Conservation (phyloP, 2,113 vertebrate genomes). For the Dryoscopus gambensis region DNA sequence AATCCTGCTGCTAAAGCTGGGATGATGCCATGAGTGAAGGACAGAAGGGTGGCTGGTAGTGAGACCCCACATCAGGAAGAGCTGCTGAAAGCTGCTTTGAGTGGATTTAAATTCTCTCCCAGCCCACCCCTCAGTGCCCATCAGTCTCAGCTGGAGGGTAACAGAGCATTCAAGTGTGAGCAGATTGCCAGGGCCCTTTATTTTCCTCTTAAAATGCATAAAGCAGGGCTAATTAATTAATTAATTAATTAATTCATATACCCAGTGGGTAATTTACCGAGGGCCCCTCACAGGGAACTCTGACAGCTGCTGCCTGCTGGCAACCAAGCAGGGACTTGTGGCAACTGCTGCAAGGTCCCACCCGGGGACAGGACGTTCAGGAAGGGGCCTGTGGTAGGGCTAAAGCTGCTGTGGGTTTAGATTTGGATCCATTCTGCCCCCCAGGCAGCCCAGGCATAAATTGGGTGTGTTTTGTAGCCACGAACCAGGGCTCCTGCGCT, state of each 20-base stretch:
- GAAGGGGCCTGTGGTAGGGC: neutral
- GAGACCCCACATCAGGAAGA: neutral
- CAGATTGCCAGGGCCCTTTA: neutral
- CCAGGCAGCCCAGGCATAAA: neutral
- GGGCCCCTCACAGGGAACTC: neutral
- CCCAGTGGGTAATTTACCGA: neutral
- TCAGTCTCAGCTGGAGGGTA: neutral
- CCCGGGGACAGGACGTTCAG: neutral
- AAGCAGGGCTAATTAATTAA: neutral
- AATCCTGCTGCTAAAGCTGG: neutral
- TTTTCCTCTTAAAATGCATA: neutral
- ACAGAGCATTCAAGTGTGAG: neutral
- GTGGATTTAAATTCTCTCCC: neutral
- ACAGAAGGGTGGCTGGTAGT: neutral
- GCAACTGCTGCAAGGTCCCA: neutral
- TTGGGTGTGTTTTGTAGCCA: neutral
- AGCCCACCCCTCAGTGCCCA: neutral
- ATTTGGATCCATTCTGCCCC: neutral
- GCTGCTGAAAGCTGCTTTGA: neutral
- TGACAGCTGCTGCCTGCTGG: neutral
- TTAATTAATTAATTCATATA: neutral
- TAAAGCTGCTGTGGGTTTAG: neutral
- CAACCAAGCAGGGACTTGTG: neutral
- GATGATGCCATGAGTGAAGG: neutral
- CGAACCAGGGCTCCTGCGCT: rapidly evolving